Percentiles rank a stretch among this genome's conserved stretches.
Evolutionary conservation across 1,140 invertebrate species (phyloP).

Genomic region (Danaus melanippus): DNA sequence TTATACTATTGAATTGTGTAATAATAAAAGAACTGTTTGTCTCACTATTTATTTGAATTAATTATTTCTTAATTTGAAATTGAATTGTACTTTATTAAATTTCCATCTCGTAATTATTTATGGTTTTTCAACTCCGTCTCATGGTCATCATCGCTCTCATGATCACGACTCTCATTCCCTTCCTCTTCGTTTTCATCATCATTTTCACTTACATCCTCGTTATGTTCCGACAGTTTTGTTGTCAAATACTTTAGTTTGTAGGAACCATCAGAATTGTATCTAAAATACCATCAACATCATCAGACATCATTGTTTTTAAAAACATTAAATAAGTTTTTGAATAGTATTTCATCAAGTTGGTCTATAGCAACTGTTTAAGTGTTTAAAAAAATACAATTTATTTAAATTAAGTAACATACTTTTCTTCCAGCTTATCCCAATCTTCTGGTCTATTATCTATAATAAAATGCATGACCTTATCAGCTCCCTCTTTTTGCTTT

Average conservation of each 20-base stretch:
- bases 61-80: constrained; percentile 11
- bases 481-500: constrained; percentile 75
- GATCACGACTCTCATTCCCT: constrained; percentile 4
- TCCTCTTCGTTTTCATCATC: constrained; percentile 12
- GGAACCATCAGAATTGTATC: constrained; percentile 75
- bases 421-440: constrained; percentile 72
- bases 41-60: constrained; percentile 22
- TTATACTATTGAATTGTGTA: background rate
- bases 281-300: constrained; percentile 30
- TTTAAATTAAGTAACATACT: constrained; percentile 30
- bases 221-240: constrained; percentile 18
- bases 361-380: no score
- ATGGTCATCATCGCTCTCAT: constrained; percentile 3
- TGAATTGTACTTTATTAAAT: constrained; percentile 3
- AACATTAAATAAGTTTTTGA: no score
- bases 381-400: no score
- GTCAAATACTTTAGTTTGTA: constrained; percentile 73
- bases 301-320: no score
- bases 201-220: constrained; percentile 2
- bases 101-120: constrained; percentile 4
- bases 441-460: constrained; percentile 74
- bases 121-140: constrained; percentile 8
- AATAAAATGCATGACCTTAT: constrained; percentile 74
- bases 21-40: constrained; percentile 3
- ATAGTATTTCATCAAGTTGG: no score